Evolutionary conservation across 1,140 invertebrate genomes (phyloP), one percentile per base, ranked within the genome.

Genomic region (Dendroctonus valens): DNA sequence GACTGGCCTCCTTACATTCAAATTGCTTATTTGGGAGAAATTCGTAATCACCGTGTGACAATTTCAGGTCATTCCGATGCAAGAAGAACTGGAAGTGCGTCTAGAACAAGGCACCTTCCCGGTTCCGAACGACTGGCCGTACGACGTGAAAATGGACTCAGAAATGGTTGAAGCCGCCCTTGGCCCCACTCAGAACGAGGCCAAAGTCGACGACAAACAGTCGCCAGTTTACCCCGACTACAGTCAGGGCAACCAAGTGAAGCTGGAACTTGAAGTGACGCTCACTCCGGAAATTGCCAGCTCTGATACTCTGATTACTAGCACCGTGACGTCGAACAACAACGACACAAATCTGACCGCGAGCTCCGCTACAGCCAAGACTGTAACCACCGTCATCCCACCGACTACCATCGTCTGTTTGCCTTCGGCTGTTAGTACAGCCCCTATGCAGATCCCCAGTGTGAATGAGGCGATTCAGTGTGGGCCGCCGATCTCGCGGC

Each of bases 211-310:
- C 3, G 46, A 54, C 5, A 69, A 73, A 58, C 59, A 67, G 40
- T 40, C 54, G 26, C n/a, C 58, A 5, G 42, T 37, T 14, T 72
- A 70, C 49, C 60, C 67, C 26, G 70, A 73, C 42, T 69, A 55
- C 44, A 66, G 39, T 12, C 58, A 67, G 61, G 65, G 68, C 41
- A 72, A 72, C 58, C 72, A 72, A 66, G 69, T 73, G 6, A 75
- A 83, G 71, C 69, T 83, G 8, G 82, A 83, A 70, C 63, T 83
- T 52, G 82, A 83, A 74, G 82, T 83, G 5, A 82, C 82, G 0
- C 68, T 83, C 15, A 82, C 81, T 15, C 81, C 81, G 7, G 81
- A 82, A 74, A 80, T 81, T 14, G 74, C 74, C 11, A 76, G 73
- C 61, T 72, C 75, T 4, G 78, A 82, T 59, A 80, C 74, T 61